Percentiles rank a stretch among this genome's conserved stretches.
phyloP scores from a whole-genome alignment of 2,113 vertebrate species.

The Cairina moschata region DNA sequence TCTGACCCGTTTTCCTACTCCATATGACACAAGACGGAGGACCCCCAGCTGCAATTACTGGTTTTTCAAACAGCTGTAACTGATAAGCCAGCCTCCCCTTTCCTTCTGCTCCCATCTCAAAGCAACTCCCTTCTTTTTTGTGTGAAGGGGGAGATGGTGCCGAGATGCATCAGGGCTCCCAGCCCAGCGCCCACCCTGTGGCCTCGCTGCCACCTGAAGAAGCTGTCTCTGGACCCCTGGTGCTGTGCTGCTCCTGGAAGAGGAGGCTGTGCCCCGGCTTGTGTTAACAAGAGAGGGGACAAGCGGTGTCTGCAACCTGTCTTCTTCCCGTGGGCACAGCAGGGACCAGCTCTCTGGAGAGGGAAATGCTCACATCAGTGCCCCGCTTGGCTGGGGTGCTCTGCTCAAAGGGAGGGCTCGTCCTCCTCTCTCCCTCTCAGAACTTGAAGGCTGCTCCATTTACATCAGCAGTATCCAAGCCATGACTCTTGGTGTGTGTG shows the following conservation, averaged over 20 bases:
- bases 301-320: fast-evolving
- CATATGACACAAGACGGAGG: conserved; percentile 21
- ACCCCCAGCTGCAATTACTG: conserved; percentile 52
- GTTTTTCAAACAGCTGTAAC: conserved; percentile 53
- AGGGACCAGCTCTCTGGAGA: neutral
- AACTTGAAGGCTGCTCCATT: neutral
- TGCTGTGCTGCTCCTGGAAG: neutral
- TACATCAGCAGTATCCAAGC: neutral
- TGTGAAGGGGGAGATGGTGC: neutral
- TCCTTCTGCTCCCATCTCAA: neutral
- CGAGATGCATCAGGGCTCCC: neutral
- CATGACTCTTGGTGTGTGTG: neutral
- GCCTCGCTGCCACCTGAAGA: fast-evolving
- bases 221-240: neutral
- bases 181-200: neutral
- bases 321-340: neutral
- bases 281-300: fast-evolving
- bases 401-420: neutral
- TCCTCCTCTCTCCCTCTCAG: neutral
- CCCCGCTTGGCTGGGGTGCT: fast-evolving
- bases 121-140: neutral
- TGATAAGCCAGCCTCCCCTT: neutral
- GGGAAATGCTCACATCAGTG: neutral
- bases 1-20: conserved; percentile 73
- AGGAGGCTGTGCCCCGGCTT: neutral